Evolutionary conservation across 2,888 invertebrate genomes (phyloP).

Genomic region (Drosophila seclusa): DNA sequence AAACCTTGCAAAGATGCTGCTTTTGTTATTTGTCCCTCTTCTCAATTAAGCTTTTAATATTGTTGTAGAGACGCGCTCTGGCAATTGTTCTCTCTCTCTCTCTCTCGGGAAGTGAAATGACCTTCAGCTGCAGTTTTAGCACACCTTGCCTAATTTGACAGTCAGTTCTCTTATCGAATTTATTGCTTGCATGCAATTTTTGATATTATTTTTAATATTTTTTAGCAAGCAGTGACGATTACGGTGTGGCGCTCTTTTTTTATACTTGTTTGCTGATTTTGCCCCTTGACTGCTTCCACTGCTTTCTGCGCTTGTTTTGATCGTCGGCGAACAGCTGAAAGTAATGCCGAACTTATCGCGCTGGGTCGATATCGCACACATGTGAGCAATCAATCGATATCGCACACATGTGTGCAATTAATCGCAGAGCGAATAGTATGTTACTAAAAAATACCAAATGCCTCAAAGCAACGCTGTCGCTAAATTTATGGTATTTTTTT

Average conservation of each 20-base stretch:
- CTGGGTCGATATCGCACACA: slow-evolving; percentile 8
- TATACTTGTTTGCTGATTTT: neutral
- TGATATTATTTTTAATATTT: neutral
- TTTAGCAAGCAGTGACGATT: neutral
- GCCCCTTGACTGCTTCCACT: neutral
- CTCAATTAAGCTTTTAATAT: neutral
- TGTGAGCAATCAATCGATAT: slow-evolving; percentile 2
- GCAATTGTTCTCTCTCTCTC: neutral
- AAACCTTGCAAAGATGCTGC: slow-evolving; percentile 21
- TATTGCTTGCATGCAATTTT: neutral
- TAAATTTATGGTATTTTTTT: neutral
- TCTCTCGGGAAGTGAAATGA: slow-evolving; percentile 18
- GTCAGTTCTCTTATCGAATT: slow-evolving; percentile 8
- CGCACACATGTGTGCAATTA: neutral
- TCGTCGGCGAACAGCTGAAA: slow-evolving; percentile 35
- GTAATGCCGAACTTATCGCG: slow-evolving; percentile 1
- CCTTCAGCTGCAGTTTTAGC: slow-evolving; percentile 27
- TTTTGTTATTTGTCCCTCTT: neutral
- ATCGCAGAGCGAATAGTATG: neutral
- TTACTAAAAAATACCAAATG: slow-evolving; percentile 13
- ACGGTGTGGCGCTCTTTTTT: neutral
- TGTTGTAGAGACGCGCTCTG: slow-evolving; percentile 13
- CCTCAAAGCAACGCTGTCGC: neutral
- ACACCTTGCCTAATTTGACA: neutral
- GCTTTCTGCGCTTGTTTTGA: slow-evolving; percentile 33